Evolutionary conservation across 1,140 invertebrate species (phyloP), one percentile per base, ranked within the genome.

Genomic region (Euglossa dilemma): DNA sequence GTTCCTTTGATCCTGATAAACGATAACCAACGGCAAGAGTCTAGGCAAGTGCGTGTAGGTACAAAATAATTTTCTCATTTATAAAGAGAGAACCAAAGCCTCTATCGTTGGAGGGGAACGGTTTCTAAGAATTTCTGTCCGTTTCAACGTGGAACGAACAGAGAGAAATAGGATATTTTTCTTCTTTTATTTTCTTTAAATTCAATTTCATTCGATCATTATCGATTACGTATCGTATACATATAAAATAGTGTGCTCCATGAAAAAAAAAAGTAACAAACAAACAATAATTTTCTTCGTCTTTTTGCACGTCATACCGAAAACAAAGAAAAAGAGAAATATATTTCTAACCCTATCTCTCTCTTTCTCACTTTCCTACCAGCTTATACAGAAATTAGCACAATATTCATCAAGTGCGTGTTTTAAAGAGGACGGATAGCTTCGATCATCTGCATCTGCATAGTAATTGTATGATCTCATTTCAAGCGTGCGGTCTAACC

Each of bases 1-100:
- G 92, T 88, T 93, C 91, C 93, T 91, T 91, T 89, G 91, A 92
- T 93, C 93, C 92, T 92, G 91, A 92, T 85, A 90, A 84, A 86
- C 89, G 63, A 85, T 87, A 63, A 90, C 89, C 70, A 90, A 87
- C 87, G 85, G 86, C 86, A 84, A 85, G 79, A 57, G 61, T 82
- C 85, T 86, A 85, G 76, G 84, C 90, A 67, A 77, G 52, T 80
- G 61, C 85, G 83, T 80, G 45, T 71, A 80, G 74, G 75, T 85
- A 85, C 80, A 74, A 89, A 85, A 16, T 79, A 72, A 84, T 52
- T 45, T 36, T 52, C 52, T 74, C 14, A 85, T 74, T 56, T 52
- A 28, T 85, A 43, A 87, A 86, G 57, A 87, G 78, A n/a, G 23
- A 52, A 45, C 50, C n/a, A 77, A 66, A 83, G 23, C 56, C 63